Evolutionary conservation across 2,888 invertebrate species (phyloP).

Genomic region (Hypomecis atomaria): DNA sequence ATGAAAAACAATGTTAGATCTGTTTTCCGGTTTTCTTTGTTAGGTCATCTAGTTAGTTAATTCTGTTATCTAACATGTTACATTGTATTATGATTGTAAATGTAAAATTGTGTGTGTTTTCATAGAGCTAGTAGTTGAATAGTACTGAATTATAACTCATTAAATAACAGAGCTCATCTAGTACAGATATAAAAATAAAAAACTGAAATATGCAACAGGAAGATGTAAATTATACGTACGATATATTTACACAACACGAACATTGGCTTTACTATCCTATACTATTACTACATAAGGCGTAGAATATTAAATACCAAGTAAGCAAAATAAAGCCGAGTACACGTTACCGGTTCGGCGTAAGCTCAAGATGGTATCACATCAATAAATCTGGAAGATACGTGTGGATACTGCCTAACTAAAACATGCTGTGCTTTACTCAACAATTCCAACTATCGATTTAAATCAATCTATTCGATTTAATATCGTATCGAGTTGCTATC

Average conservation of each 20-base stretch:
- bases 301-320: conserved; percentile 39
- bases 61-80: too few relatives aligned
- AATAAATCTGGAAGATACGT: conserved; percentile 80
- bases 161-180: not conserved
- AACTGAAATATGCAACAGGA: conserved; percentile 8
- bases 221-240: conserved; percentile 15
- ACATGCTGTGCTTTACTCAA: conserved; percentile 44
- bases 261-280: conserved; percentile 6
- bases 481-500: conserved; percentile 7
- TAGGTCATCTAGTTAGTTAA: too few relatives aligned
- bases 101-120: too few relatives aligned
- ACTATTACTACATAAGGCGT: conserved; percentile 6
- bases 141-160: too few relatives aligned
- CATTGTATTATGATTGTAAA: too few relatives aligned
- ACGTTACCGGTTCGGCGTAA: conserved; percentile 61
- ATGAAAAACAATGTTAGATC: too few relatives aligned
- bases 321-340: conserved; percentile 60
- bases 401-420: conserved; percentile 58
- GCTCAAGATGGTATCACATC: conserved; percentile 75
- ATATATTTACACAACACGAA: conserved; percentile 6
- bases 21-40: too few relatives aligned
- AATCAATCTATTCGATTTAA: conserved; percentile 34
- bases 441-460: conserved; percentile 54
- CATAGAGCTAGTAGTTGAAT: not conserved
- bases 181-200: not conserved